Percentiles rank a stretch among this genome's conserved stretches.
Conservation (phyloP, 1,140 invertebrate species). For the Drosophila mojavensis region DNA sequence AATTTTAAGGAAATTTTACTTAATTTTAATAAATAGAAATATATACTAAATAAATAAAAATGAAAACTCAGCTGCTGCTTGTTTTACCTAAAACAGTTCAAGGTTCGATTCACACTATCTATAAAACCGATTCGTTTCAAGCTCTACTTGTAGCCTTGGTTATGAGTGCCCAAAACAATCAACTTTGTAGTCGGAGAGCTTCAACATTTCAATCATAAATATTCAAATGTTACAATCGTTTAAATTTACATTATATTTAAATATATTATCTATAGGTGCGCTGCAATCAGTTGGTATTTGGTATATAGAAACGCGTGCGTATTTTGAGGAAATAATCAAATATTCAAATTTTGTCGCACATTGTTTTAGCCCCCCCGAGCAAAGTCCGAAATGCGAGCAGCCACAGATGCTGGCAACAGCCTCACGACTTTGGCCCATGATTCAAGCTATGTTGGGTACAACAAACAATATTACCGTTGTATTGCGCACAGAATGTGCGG, state of each 20-base stretch:
- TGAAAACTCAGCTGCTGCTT: too few relatives aligned
- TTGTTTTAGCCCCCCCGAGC: slow-evolving; percentile 32
- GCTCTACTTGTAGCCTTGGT: too few relatives aligned
- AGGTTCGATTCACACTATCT: too few relatives aligned
- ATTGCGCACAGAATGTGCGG: slow-evolving; percentile 28
- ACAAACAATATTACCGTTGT: slow-evolving; percentile 51
- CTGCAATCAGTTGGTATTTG: slow-evolving; percentile 19
- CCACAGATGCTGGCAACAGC: slow-evolving; percentile 71
- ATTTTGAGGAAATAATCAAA: slow-evolving; percentile 45
- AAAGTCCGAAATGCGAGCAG: slow-evolving; percentile 7
- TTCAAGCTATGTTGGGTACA: slow-evolving; percentile 40
- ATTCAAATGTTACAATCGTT: background rate
- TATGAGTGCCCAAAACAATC: too few relatives aligned
- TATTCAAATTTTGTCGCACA: slow-evolving; percentile 61
- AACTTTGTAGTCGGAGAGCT: background rate
- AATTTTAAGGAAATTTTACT: too few relatives aligned
- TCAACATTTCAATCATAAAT: background rate
- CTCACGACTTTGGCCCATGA: slow-evolving; percentile 60
- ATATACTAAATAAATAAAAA: too few relatives aligned
- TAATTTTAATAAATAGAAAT: too few relatives aligned
- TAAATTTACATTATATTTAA: slow-evolving; percentile 15
- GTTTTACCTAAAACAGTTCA: too few relatives aligned
- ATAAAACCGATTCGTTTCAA: too few relatives aligned
- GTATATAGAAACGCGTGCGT: slow-evolving; percentile 3
- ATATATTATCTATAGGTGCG: background rate